Base-by-base conservation (phyloP, 30 jellyfish, hydroid and myxozoan species). In the Clytia hemisphaerica region DNA sequence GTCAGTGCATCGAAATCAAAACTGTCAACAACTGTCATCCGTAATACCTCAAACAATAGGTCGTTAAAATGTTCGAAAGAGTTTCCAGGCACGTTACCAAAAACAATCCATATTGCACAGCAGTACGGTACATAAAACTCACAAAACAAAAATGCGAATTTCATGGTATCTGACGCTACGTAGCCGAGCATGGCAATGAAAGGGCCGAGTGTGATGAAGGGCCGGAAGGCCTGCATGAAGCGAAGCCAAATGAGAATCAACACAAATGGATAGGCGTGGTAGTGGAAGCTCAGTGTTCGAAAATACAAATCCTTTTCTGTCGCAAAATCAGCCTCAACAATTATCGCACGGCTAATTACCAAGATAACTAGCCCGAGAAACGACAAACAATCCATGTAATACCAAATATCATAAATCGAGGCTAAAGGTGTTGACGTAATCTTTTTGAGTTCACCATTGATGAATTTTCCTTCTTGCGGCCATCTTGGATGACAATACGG, bases 131-230 rank as follows among this genome's bases (percentile, higher is more conserved):
- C 78, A 65, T 82, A 91, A 79, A 91, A 91, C 59, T 91, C 99
- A 57, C 77, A 76, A 45, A 84, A 91, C 40, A 91, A 68, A 48
- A 91, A 91, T 24, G 94, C 95, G 37, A 91, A 91, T 44, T 91
- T 91, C 73, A 91, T 38, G 14, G 99, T 91, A 69, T 91, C 99
- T n/a, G 73, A 78, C 1, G 93, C 95, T 10, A 91, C 95, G 68
- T 82, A 90, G 21, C 99, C 99, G 0, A 91, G 79, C 66, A 91
- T 81, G n/a, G 99, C 92, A 54, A 91, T 91, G 70, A 91, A 91
- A 49, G 99, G 99, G 37, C 99, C 99, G 31, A 91, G 91, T 55
- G 99, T 93, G 36, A 76, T 82, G 65, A 91, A 91, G 7, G 99
- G 93, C 4, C 99, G 82, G 61, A 93, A 91, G 15, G 99, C 94